Evolutionary conservation across 1,140 invertebrate genomes (phyloP).

Genomic region (Cyclina sinensis): DNA sequence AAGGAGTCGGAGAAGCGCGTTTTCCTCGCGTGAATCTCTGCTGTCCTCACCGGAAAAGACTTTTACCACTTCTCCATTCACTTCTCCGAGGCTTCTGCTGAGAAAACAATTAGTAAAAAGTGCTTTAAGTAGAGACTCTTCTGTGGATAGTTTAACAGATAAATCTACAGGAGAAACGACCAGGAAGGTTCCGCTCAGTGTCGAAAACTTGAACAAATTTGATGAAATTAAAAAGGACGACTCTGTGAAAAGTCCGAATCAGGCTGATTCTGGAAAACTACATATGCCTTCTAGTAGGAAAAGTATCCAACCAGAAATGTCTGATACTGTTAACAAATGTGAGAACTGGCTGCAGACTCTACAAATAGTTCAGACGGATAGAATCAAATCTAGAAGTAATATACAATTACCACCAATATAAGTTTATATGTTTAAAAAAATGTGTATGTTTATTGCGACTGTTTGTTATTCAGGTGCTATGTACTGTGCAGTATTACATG

Average conservation of each 20-base stretch:
- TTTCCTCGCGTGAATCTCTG: conserved; percentile 56
- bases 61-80: conserved; percentile 45
- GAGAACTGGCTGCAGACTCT: conserved; percentile 59
- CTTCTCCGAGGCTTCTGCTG: conserved; percentile 52
- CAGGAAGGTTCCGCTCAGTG: conserved; percentile 45
- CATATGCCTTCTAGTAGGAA: neutral
- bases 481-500: no score
- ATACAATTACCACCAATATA: conserved; percentile 65
- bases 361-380: conserved; percentile 54
- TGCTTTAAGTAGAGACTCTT: conserved; percentile 61
- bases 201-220: conserved; percentile 56
- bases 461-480: no score
- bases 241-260: conserved; percentile 13
- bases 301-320: conserved; percentile 18
- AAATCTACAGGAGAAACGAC: neutral
- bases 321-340: conserved; percentile 59
- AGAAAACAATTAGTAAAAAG: conserved; percentile 59
- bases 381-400: conserved; percentile 64
- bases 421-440: neutral
- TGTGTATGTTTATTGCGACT: no score
- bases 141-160: conserved; percentile 30
- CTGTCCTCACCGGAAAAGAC: conserved; percentile 58
- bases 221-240: conserved; percentile 53
- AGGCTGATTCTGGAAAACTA: neutral
- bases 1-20: conserved; percentile 51